Evolutionary conservation across 2,113 vertebrate genomes (phyloP), one percentile per base, ranked within the genome.

Genomic region (Boleophthalmus pectinirostris): DNA sequence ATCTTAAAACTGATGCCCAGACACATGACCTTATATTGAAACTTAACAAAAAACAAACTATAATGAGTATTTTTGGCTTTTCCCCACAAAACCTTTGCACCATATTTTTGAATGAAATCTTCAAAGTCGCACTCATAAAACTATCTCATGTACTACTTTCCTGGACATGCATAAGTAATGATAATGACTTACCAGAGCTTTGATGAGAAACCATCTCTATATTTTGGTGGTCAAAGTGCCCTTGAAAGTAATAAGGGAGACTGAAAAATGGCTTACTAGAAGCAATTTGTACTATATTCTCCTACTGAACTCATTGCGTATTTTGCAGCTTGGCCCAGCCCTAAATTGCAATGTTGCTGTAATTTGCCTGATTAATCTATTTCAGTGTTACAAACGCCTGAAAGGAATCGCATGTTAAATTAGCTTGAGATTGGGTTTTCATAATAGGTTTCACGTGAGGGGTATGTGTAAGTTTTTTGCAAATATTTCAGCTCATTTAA

Each of bases 131-230:
- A 69, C 51, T 29, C 58, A 29, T 33, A 33, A 78, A 73, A 60
- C 81, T 88, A 89, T 87, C 79, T 80, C 72, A 68, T 71, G 68
- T 35, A 16, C 74, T 38, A 46, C 56, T 71, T 58, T 45, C 47
- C 81, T 69, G 57, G 85, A 87, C 82, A 82, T 87, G 75, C 83
- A 91, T 91, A 87, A 93, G 89, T 91, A 90, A 93, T 85, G 80
- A 87, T 92, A 90, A 90, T 91, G 85, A 87, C 87, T 79, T 75
- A 63, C 61, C 74, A 45, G 71, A 78, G 74, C 81, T 87, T 69
- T 74, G 85, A 84, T 76, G 84, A 86, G 80, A 84, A 83, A 85
- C 85, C 79, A 73, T 84, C 73, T 81, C 56, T 72, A 65, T 83
- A 65, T 87, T 87, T 83, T 81, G 69, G 82, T 75, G 78, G 83